Conservation (phyloP, 53 echinoderm and acorn worm genomes). For the Echinometra lucunter region DNA sequence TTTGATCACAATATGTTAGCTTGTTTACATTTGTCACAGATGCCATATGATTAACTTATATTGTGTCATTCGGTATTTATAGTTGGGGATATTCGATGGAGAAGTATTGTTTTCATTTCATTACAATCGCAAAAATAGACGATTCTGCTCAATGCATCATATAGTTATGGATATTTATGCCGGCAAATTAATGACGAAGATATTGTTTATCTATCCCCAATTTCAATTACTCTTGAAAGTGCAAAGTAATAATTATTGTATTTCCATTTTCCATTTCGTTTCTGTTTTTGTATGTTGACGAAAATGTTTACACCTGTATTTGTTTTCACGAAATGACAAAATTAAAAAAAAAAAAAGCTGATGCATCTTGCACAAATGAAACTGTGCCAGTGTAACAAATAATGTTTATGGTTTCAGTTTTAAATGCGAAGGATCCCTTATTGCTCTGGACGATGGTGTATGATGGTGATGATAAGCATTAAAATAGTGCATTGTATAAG, state of each 20-base stretch:
- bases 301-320: neutral
- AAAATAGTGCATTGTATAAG: no score
- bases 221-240: neutral
- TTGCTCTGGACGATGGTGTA: neutral
- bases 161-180: neutral
- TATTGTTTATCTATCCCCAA: neutral
- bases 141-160: neutral
- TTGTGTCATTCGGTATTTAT: neutral
- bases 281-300: neutral
- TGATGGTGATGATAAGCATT: neutral
- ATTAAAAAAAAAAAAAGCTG: neutral
- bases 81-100: neutral
- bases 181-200: neutral
- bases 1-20: no score
- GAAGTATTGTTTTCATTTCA: neutral
- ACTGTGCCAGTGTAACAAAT: neutral
- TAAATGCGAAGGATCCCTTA: no score
- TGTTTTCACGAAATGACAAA: conserved; percentile 17
- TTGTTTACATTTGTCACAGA: no score
- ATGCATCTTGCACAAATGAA: conserved; percentile 19
- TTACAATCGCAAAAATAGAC: neutral
- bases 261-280: neutral
- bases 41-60: no score
- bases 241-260: neutral
- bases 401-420: neutral